Evolutionary conservation across 2,888 invertebrate species (phyloP).

Genomic region (Tholera decimalis): DNA sequence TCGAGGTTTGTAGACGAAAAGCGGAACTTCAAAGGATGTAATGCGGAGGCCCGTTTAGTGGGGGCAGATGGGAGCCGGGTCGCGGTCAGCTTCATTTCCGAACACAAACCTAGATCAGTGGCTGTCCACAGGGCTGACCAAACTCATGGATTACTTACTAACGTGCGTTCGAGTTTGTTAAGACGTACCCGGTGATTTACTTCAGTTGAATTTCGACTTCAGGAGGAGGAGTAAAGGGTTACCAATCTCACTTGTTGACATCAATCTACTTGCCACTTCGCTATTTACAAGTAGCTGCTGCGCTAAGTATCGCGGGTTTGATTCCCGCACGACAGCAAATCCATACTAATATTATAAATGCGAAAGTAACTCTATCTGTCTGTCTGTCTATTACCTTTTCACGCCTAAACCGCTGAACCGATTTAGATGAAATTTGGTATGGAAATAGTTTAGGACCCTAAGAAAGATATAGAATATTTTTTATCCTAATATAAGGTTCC

Average conservation of each 20-base stretch:
- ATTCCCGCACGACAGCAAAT: too few species aligned
- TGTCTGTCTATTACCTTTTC: too few species aligned
- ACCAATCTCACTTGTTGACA: background rate
- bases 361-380: too few species aligned
- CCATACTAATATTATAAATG: too few species aligned
- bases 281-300: background rate
- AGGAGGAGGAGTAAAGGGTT: background rate
- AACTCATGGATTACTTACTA: constrained; percentile 42
- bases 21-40: constrained; percentile 75
- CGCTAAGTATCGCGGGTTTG: too few species aligned
- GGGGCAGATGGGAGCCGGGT: constrained; percentile 56
- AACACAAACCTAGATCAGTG: constrained; percentile 61
- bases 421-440: too few species aligned
- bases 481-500: too few species aligned
- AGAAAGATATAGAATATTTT: too few species aligned
- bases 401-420: too few species aligned
- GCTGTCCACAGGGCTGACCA: constrained; percentile 56
- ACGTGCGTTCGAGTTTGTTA: constrained; percentile 40
- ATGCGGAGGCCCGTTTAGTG: constrained; percentile 65
- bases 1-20: constrained; percentile 63
- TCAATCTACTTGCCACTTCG: background rate
- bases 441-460: too few species aligned
- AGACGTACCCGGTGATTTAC: constrained; percentile 6
- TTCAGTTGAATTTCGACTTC: background rate
- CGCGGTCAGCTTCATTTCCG: constrained; percentile 71